These are phyloP conservation scores for Eira barbara DNA, from an alignment of 2,113 vertebrate species.

Conservation along the genomic window DNA sequence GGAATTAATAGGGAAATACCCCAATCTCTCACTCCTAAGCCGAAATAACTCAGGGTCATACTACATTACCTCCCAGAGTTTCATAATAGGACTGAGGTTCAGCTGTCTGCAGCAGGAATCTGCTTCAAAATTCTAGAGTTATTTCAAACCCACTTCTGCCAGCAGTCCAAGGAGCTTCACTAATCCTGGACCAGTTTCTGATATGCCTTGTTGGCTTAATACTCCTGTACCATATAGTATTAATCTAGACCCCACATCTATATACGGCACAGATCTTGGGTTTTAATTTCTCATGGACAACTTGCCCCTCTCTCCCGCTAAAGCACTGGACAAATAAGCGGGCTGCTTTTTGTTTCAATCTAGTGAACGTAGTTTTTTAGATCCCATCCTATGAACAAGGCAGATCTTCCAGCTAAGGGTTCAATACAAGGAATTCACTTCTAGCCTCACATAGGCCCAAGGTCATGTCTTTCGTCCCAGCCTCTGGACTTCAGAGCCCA, in stretches of 20 bases:
- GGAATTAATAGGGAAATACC: not conserved
- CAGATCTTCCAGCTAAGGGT: not conserved
- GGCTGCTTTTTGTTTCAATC: not conserved
- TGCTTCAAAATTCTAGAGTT: not conserved
- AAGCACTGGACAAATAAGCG: not conserved
- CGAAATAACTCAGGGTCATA: not conserved
- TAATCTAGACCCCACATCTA: not conserved
- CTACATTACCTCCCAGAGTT: not conserved
- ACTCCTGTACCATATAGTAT: not conserved
- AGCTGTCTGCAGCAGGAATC: not conserved
- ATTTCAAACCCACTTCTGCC: not conserved
- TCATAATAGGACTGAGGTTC: not conserved
- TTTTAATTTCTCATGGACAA: not conserved
- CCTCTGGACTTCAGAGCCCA: not conserved
- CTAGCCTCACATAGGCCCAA: not conserved
- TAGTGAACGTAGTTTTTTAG: not conserved
- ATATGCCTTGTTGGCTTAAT: not conserved
- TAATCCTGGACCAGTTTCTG: not conserved
- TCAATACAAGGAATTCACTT: not conserved
- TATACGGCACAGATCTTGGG: not conserved
- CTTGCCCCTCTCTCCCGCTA: not conserved
- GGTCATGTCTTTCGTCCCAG: not conserved
- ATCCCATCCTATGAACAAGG: not conserved
- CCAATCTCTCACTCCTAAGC: not conserved
- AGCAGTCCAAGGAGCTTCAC: not conserved